phyloP scores from a whole-genome alignment of 2,113 vertebrate genomes.

The Dasyurus viverrinus region DNA sequence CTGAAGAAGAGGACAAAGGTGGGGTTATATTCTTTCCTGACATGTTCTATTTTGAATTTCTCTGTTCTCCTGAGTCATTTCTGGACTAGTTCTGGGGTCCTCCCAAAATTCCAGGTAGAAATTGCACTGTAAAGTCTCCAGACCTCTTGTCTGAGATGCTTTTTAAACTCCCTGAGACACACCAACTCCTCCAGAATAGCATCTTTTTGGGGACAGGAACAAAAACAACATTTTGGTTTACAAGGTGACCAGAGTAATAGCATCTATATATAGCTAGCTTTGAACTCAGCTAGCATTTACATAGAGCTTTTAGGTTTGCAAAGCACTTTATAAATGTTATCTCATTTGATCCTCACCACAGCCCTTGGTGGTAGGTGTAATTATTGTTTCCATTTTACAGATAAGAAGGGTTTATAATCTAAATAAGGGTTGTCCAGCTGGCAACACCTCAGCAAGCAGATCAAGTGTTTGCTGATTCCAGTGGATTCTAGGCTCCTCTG shows the following conservation, averaged over 20 bases:
- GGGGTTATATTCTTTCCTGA: not conserved
- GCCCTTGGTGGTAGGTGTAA: not conserved
- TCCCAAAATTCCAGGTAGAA: not conserved
- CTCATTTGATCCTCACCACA: not conserved
- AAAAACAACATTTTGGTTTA: not conserved
- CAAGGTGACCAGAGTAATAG: not conserved
- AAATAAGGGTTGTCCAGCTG: not conserved
- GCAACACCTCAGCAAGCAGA: not conserved
- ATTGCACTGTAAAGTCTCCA: not conserved
- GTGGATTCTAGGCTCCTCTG: not conserved
- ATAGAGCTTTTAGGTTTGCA: not conserved
- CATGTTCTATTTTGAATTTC: slow-evolving; percentile 47
- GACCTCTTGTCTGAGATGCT: not conserved
- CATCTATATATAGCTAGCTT: not conserved
- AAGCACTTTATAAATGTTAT: not conserved
- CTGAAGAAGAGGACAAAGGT: not conserved
- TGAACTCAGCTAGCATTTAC: not conserved
- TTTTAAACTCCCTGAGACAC: not conserved
- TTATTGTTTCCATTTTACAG: not conserved
- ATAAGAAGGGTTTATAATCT: not conserved
- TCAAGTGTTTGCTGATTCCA: not conserved
- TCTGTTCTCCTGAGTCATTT: not conserved
- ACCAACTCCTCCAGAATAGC: not conserved
- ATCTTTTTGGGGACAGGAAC: not conserved
- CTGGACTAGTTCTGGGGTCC: not conserved